Conservation (phyloP, 2,888 invertebrate species). For the Girardia tigrina region DNA sequence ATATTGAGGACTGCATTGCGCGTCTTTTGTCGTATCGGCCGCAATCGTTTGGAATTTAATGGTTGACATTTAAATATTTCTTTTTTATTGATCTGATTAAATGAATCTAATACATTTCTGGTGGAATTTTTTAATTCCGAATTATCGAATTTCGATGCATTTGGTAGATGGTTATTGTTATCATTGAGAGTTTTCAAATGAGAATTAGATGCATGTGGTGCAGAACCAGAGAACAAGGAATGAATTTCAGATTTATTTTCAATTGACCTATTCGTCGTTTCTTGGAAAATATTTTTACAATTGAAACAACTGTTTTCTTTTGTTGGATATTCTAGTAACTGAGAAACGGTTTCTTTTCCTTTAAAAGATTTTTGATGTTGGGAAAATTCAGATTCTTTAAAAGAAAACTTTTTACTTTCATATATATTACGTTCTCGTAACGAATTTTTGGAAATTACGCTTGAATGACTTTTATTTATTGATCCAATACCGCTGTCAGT, state of each 20-base stretch:
- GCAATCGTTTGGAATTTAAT: slow-evolving; percentile 24
- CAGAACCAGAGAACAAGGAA: background rate
- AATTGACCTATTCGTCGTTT: background rate
- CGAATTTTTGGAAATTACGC: background rate
- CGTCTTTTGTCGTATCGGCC: slow-evolving; percentile 32
- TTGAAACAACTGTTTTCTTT: background rate
- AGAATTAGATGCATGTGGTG: background rate
- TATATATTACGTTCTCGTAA: background rate
- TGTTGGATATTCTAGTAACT: background rate
- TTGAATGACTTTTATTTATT: slow-evolving; percentile 2
- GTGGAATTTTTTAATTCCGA: background rate
- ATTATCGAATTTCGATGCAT: background rate
- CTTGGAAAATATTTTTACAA: background rate
- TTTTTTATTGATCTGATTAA: background rate
- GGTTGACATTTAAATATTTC: slow-evolving; percentile 1
- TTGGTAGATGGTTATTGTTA: background rate
- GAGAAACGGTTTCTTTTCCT: background rate
- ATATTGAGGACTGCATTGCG: slow-evolving; percentile 33
- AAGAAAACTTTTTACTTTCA: background rate
- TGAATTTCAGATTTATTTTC: background rate
- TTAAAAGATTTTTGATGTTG: background rate
- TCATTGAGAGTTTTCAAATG: background rate
- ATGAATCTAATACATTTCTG: too few species aligned
- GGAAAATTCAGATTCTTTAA: background rate
- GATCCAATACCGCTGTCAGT: slow-evolving; percentile 3